Percentiles rank a stretch among this genome's conserved stretches.
phyloP scores from a whole-genome alignment of 2,797 vertebrate genomes.

The Antrozous pallidus region DNA sequence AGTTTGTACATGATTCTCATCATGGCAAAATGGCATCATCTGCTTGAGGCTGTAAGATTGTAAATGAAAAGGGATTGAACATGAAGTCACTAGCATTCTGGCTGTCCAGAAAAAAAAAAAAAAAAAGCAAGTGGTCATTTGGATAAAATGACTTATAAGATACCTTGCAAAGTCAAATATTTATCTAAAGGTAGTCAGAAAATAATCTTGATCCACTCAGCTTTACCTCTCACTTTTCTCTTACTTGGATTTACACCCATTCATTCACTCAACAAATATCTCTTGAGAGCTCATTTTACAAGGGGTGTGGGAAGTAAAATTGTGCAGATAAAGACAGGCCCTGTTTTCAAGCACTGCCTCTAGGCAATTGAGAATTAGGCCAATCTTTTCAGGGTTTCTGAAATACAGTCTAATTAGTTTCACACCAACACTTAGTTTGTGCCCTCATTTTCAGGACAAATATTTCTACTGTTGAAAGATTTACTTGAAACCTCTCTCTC shows the following conservation, averaged over 20 bases:
- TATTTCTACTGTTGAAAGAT: not conserved
- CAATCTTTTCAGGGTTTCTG: not conserved
- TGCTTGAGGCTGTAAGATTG: slow-evolving; percentile 23
- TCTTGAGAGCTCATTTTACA: not conserved
- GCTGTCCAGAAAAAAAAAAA: slow-evolving; percentile 19
- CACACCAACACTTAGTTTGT: not conserved
- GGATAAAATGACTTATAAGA: slow-evolving; percentile 36
- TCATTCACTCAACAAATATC: not conserved
- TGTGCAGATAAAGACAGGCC: not conserved
- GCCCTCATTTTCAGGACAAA: not conserved
- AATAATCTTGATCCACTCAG: not conserved
- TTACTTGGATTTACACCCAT: not conserved
- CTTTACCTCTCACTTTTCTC: not conserved
- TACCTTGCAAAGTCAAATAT: slow-evolving; percentile 37
- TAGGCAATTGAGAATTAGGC: not conserved
- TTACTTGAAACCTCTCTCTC: not conserved
- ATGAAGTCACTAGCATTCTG: not conserved
- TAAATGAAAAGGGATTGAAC: not conserved
- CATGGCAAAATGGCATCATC: slow-evolving; percentile 22
- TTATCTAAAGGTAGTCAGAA: not conserved
- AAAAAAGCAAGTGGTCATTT: slow-evolving; percentile 32
- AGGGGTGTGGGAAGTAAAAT: not conserved
- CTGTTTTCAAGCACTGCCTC: not conserved
- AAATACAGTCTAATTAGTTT: not conserved
- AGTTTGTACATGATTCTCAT: slow-evolving; percentile 57